phyloP scores from a whole-genome alignment of 2,797 vertebrate species.

The Mormyrops boulengeri region DNA sequence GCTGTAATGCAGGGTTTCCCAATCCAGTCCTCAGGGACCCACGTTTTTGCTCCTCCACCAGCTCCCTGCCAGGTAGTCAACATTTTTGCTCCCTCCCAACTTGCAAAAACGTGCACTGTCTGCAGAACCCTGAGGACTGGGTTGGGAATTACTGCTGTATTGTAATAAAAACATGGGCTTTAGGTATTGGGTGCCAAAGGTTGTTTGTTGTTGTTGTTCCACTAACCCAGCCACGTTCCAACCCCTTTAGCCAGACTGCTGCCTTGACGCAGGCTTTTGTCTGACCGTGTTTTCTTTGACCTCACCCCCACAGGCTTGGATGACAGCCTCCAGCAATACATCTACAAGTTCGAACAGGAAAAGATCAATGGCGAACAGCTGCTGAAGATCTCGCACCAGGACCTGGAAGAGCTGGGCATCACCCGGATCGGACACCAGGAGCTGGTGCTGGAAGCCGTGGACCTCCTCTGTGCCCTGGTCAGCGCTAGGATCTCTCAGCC shows the following conservation, averaged over 20 bases:
- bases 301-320: slow-evolving; percentile 67
- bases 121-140: not conserved
- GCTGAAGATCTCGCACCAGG: slow-evolving; percentile 91
- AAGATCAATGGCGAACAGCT: slow-evolving; percentile 94
- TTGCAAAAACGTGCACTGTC: not conserved
- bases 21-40: not conserved
- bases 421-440: slow-evolving; percentile 94
- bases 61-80: not conserved
- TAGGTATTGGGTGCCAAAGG: not conserved
- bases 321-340: slow-evolving; percentile 88
- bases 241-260: not conserved
- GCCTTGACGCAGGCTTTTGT: not conserved
- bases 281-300: not conserved
- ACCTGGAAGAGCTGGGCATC: slow-evolving; percentile 89
- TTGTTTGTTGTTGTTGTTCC: not conserved
- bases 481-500: slow-evolving; percentile 46
- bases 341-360: slow-evolving; percentile 86
- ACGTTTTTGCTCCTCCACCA: not conserved
- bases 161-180: not conserved
- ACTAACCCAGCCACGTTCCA: not conserved
- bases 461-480: slow-evolving; percentile 94
- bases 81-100: not conserved
- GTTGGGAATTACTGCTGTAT: not conserved
- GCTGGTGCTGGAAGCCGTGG: slow-evolving; percentile 89
- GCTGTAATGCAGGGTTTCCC: not conserved